Evolutionary conservation across 2,113 vertebrate species (phyloP).

Genomic region (Cacatua alba): DNA sequence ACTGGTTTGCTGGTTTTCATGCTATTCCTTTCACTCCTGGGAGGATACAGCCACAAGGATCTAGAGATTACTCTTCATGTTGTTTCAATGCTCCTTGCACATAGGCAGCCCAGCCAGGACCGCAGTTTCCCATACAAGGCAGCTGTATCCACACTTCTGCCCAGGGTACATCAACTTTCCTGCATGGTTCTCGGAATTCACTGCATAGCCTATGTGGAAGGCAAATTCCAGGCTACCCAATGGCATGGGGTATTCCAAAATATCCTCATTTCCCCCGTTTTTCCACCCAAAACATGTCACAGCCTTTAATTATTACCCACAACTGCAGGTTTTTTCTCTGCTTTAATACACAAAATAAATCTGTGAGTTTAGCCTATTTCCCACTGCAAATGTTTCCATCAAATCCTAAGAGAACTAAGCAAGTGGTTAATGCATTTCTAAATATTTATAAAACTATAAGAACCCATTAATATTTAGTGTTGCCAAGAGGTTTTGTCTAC

Average conservation of each 20-base stretch:
- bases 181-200: accelerated
- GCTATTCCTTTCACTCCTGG: background rate
- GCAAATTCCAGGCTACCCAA: background rate
- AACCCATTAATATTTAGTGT: constrained; percentile 57
- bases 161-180: accelerated
- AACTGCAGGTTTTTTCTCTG: background rate
- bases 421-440: constrained; percentile 31
- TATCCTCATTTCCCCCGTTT: background rate
- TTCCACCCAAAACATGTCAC: background rate
- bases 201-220: background rate
- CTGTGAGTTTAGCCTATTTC: background rate
- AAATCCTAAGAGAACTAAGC: background rate
- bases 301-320: background rate
- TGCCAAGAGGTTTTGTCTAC: constrained; percentile 62
- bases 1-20: accelerated
- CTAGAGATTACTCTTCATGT: accelerated
- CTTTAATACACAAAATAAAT: background rate
- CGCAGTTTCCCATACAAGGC: accelerated
- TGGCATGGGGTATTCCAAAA: accelerated
- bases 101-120: accelerated
- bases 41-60: background rate
- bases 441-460: constrained; percentile 49
- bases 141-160: too few species aligned
- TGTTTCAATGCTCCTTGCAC: background rate
- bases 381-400: constrained; percentile 21